Conservation (phyloP, 2,888 invertebrate species). For the Amblyjoppa proteus region DNA sequence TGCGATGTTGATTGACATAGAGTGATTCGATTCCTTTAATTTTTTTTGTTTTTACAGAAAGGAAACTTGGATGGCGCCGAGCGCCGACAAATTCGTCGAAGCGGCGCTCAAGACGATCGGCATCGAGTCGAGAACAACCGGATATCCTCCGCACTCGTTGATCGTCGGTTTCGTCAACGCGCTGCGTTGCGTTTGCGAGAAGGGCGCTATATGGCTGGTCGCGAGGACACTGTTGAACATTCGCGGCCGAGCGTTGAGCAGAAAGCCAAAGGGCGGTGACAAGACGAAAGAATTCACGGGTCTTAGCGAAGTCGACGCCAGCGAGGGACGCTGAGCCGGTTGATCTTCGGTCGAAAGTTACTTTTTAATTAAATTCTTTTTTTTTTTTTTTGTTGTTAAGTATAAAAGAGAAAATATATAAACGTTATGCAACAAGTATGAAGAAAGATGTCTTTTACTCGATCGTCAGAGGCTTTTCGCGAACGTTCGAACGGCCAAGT, state of each 20-base stretch:
- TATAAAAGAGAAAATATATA: slow-evolving; percentile 36
- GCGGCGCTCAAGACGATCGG: slow-evolving; percentile 91
- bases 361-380: slow-evolving; percentile 5
- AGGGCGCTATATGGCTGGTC: slow-evolving; percentile 88
- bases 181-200: slow-evolving; percentile 86
- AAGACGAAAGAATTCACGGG: slow-evolving; percentile 66
- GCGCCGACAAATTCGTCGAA: slow-evolving; percentile 90
- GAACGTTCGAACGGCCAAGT: background rate
- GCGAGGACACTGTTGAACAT: slow-evolving; percentile 89
- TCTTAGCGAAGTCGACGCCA: slow-evolving; percentile 53
- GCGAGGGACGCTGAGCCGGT: slow-evolving; percentile 25
- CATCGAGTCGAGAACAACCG: slow-evolving; percentile 89
- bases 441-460: background rate
- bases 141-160: slow-evolving; percentile 90
- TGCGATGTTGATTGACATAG: too few relatives aligned
- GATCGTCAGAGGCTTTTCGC: background rate
- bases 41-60: slow-evolving; percentile 75
- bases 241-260: slow-evolving; percentile 87
- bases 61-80: slow-evolving; percentile 91
- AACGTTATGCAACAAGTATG: background rate
- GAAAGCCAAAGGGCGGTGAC: slow-evolving; percentile 77
- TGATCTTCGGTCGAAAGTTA: background rate
- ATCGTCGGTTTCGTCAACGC: slow-evolving; percentile 86
- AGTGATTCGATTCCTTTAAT: slow-evolving; percentile 13
- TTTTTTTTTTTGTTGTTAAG: slow-evolving; percentile 23